phyloP scores from a whole-genome alignment of 2,888 invertebrate species.

The Dynastes grantii region DNA sequence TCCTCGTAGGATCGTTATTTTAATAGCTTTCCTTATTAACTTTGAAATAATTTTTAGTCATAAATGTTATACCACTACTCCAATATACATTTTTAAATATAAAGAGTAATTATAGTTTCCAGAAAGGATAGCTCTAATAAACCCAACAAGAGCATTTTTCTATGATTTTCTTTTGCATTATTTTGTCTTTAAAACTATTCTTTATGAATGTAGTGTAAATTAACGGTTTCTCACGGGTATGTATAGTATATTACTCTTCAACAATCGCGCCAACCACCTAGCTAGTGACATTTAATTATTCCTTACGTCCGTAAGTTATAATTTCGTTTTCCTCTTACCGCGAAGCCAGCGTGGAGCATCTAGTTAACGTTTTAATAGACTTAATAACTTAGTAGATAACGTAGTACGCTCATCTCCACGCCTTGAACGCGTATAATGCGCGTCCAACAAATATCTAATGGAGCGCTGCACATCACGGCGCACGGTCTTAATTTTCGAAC shows the following conservation, averaged over 20 bases:
- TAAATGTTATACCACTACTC: no score
- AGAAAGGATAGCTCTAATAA: no score
- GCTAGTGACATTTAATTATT: conserved; percentile 30
- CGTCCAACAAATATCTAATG: conserved; percentile 24
- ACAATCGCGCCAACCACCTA: background rate
- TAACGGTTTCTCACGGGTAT: background rate
- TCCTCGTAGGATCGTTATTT: no score
- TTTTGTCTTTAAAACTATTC: background rate
- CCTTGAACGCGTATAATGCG: conserved; percentile 5
- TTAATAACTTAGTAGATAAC: conserved; percentile 31
- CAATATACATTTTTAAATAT: no score
- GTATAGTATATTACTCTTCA: conserved; percentile 1
- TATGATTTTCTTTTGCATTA: background rate
- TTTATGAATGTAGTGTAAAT: background rate
- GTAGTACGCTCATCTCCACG: conserved; percentile 8
- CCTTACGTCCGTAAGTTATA: conserved; percentile 3
- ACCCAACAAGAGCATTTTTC: no score
- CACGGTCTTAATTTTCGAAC: conserved; percentile 31
- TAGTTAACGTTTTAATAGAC: conserved; percentile 31
- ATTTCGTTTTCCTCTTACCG: conserved; percentile 8
- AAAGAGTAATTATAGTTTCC: no score
- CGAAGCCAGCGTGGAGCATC: background rate
- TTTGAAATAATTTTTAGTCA: no score
- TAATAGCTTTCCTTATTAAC: no score
- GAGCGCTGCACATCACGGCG: background rate